Percentiles rank a stretch among this genome's conserved stretches.
phyloP scores from a whole-genome alignment of 2,113 vertebrate species.

The Serinus canaria region DNA sequence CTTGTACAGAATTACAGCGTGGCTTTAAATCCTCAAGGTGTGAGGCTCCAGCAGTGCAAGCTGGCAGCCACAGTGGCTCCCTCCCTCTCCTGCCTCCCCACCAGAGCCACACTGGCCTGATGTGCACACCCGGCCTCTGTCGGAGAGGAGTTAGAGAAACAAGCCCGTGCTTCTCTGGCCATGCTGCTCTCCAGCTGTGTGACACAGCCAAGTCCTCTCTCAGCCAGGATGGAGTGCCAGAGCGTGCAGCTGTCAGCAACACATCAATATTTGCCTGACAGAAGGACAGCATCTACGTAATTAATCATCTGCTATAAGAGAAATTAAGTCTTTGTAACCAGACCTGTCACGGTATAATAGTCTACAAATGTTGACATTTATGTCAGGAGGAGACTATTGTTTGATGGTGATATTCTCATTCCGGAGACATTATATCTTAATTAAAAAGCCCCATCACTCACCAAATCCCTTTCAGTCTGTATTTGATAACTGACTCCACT shows the following conservation, averaged over 20 bases:
- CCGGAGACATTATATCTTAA: slow-evolving; percentile 58
- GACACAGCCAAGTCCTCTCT: background rate
- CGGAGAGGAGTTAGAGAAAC: background rate
- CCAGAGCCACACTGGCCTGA: background rate
- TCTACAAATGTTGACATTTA: slow-evolving; percentile 67
- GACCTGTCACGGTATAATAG: background rate
- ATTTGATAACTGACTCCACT: background rate
- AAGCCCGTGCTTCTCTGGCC: background rate
- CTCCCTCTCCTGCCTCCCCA: background rate
- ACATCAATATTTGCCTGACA: slow-evolving; percentile 5
- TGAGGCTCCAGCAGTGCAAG: background rate
- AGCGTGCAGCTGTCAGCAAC: slow-evolving; percentile 17
- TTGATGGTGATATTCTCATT: slow-evolving; percentile 41
- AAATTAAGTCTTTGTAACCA: slow-evolving; percentile 57
- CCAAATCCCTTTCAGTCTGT: slow-evolving; percentile 1
- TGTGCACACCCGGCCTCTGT: background rate
- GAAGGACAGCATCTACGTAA: slow-evolving; percentile 63
- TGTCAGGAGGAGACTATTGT: slow-evolving; percentile 56
- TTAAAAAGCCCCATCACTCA: slow-evolving; percentile 56
- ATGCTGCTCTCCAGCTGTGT: background rate
- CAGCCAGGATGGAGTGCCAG: background rate
- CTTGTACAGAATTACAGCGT: background rate
- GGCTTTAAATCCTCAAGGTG: slow-evolving; percentile 7
- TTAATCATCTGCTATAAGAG: slow-evolving; percentile 61
- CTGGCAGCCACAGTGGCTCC: background rate